Conservation (phyloP, 2,888 invertebrate species). For the Cryptophagus acutangulus region DNA sequence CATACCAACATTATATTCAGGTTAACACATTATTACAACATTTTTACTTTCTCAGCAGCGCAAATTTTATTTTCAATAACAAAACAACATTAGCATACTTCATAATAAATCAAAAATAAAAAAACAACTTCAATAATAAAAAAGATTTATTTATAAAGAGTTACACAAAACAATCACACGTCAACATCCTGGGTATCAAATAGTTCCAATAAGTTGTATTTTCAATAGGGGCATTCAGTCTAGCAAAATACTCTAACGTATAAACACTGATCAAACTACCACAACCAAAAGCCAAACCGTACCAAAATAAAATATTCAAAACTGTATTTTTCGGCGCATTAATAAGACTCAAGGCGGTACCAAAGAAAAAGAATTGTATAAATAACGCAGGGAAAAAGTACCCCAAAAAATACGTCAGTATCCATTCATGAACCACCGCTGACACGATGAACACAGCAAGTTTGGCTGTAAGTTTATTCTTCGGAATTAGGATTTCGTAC, state of each 20-base stretch:
- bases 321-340: slow-evolving; percentile 30
- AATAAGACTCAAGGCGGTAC: slow-evolving; percentile 55
- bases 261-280: slow-evolving; percentile 72
- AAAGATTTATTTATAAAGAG: too few relatives aligned
- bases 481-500: slow-evolving; percentile 46
- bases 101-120: too few relatives aligned
- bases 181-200: slow-evolving; percentile 30
- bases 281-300: slow-evolving; percentile 70
- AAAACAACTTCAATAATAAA: too few relatives aligned
- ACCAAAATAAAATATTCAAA: slow-evolving; percentile 61
- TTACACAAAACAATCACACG: slow-evolving; percentile 53
- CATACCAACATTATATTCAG: too few relatives aligned
- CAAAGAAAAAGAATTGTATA: slow-evolving; percentile 67
- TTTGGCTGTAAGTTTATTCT: slow-evolving; percentile 52
- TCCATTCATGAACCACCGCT: slow-evolving; percentile 78
- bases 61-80: too few relatives aligned
- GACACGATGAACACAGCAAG: slow-evolving; percentile 70
- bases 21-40: too few relatives aligned
- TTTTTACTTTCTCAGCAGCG: too few relatives aligned
- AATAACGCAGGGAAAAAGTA: slow-evolving; percentile 86
- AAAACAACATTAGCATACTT: too few relatives aligned
- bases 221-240: slow-evolving; percentile 65
- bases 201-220: slow-evolving; percentile 21
- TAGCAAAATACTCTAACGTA: slow-evolving; percentile 81
- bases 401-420: slow-evolving; percentile 66